Conservation (phyloP, 2,113 vertebrate species). For the Seriola aureovittata region DNA sequence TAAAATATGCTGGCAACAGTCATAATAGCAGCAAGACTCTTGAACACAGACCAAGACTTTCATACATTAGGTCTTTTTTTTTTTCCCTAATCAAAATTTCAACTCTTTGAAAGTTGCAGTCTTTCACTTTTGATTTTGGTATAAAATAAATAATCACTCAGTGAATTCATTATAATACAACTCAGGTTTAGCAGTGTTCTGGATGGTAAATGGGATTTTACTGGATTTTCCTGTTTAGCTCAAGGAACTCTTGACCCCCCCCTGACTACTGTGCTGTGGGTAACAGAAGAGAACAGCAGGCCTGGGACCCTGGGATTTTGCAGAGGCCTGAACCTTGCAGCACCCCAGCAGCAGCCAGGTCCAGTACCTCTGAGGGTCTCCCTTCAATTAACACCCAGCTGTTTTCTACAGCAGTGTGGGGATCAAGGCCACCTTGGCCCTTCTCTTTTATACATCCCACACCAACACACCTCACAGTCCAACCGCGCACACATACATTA, state of each 20-base stretch:
- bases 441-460: slow-evolving; percentile 19
- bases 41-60: background rate
- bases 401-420: slow-evolving; percentile 65
- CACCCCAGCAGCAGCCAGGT: slow-evolving; percentile 58
- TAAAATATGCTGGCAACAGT: background rate
- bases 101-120: too few species aligned
- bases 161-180: background rate
- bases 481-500: background rate
- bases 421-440: slow-evolving; percentile 55
- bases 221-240: slow-evolving; percentile 50
- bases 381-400: slow-evolving; percentile 78
- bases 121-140: background rate
- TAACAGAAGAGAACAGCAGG: slow-evolving; percentile 79
- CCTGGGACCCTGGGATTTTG: slow-evolving; percentile 75
- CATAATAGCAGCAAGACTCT: background rate
- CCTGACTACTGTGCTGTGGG: slow-evolving; percentile 60
- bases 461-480: background rate
- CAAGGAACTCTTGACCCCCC: slow-evolving; percentile 53
- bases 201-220: slow-evolving; percentile 10
- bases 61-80: background rate
- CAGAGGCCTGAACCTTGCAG: slow-evolving; percentile 63
- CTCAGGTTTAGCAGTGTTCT: background rate
- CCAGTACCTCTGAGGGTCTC: slow-evolving; percentile 66
- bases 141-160: background rate
- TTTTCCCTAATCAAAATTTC: too few species aligned